Evolutionary conservation across 2,113 vertebrate genomes (phyloP).

Genomic region (Rostratula benghalensis): DNA sequence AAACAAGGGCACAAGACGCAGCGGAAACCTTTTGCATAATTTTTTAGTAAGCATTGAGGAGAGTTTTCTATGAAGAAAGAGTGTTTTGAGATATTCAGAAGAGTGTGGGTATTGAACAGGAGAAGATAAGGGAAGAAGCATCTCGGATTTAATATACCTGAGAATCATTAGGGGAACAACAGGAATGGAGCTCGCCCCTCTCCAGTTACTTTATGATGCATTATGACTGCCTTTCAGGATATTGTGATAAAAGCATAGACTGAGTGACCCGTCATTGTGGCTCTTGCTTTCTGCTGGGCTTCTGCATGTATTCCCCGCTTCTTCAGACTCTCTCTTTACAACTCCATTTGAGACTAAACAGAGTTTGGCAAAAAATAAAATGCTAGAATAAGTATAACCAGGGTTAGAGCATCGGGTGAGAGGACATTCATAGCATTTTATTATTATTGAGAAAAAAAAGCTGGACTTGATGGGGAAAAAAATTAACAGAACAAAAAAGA

Average conservation of each 20-base stretch:
- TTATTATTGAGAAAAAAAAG: neutral
- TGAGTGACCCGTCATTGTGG: no score
- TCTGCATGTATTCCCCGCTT: neutral
- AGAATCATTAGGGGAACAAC: neutral
- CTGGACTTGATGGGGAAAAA: neutral
- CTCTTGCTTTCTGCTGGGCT: neutral
- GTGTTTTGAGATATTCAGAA: neutral
- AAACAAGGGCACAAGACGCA: neutral
- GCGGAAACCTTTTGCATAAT: neutral
- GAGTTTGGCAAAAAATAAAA: neutral
- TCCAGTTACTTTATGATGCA: neutral
- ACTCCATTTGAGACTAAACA: neutral
- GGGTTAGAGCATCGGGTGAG: neutral
- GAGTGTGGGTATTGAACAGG: neutral
- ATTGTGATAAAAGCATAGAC: accelerated
- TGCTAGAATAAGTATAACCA: neutral
- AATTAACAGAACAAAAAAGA: neutral
- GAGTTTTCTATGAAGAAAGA: neutral
- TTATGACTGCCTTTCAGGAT: neutral
- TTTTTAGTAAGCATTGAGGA: neutral
- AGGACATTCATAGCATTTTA: neutral
- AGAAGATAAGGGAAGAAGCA: neutral
- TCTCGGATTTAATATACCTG: neutral
- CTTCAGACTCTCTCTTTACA: neutral
- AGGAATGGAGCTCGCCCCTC: neutral